Evolutionary conservation across 2,888 invertebrate species (phyloP), one percentile per base, ranked within the genome.

Genomic region (Oscheius onirici): DNA sequence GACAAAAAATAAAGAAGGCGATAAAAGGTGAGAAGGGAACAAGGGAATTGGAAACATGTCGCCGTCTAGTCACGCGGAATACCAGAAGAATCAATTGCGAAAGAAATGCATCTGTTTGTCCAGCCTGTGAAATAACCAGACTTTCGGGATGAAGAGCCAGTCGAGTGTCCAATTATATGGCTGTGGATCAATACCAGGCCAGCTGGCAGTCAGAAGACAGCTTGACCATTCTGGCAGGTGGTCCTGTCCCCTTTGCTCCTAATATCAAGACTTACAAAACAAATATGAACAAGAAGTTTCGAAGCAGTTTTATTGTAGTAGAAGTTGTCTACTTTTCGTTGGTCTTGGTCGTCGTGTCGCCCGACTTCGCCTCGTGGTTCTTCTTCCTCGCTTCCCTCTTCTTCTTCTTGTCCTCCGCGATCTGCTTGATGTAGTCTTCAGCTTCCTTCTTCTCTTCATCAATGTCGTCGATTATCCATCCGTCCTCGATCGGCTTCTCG

Each of bases 171-270:
- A 55, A 55, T 55, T 55, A 55, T 55, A 26, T 24, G n/a, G 34
- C 34, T 34, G 34, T 28, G 28, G 26, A 55, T 55, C 55, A 28
- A 55, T 55, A 34, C 34, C 34, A 55, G 55, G 55, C 55, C 55
- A 55, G 55, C 55, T 55, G 55, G 24, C 34, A 34, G 34, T 34
- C 34, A 34, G 34, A 34, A 34, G 34, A 34, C 34, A 34, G 34
- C 34, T 34, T 34, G 34, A 34, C 34, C 34, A 34, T 8, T 8
- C 3, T 34, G 34, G 8, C 34, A 34, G 34, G 34, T 34, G 34
- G 3, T 34, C 8, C 34, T 34, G 8, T 3, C 34, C 34, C 34
- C 34, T 8, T 34, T 34, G n/a, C n/a, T n/a, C n/a, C n/a, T n/a
- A n/a, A n/a, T n/a, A n/a, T n/a, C n/a, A n/a, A n/a, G n/a, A n/a